Conservation (phyloP, 92 coral and sea anemone species). For the Actinernus sp. region DNA sequence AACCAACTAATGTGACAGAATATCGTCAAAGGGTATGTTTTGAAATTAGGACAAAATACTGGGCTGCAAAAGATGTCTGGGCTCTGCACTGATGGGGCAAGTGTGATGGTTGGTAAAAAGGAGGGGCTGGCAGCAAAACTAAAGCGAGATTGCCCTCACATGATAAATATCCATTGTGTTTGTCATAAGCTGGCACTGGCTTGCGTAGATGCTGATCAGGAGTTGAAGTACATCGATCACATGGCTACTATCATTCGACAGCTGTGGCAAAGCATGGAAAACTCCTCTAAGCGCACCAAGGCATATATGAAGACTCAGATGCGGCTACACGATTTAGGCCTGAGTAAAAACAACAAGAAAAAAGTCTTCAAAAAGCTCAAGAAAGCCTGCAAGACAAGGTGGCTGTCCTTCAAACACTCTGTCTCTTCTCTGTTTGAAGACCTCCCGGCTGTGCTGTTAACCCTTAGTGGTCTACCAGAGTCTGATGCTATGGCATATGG, state of each 20-base stretch:
- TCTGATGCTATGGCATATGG: slow-evolving; percentile 21
- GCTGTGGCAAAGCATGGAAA: slow-evolving; percentile 38
- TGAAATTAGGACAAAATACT: no score
- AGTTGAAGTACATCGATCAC: no score
- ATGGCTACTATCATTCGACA: slow-evolving; percentile 33
- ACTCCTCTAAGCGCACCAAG: slow-evolving; percentile 37
- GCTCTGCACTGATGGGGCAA: slow-evolving; percentile 16
- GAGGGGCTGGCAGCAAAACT: slow-evolving; percentile 21
- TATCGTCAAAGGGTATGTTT: slow-evolving; percentile 17
- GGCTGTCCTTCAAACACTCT: slow-evolving; percentile 32
- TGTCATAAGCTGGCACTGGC: slow-evolving; percentile 35
- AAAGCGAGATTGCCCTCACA: slow-evolving; percentile 17
- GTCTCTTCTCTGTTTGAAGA: slow-evolving; percentile 21
- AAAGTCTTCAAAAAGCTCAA: slow-evolving; percentile 28
- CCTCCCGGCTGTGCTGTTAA: slow-evolving; percentile 9
- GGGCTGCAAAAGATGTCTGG: slow-evolving; percentile 13
- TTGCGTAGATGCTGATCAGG: slow-evolving; percentile 36
- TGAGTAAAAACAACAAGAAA: slow-evolving; percentile 8
- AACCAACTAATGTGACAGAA: slow-evolving; percentile 13
- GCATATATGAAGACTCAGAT: slow-evolving; percentile 33
- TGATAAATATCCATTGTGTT: slow-evolving; percentile 33
- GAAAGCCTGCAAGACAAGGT: slow-evolving; percentile 37
- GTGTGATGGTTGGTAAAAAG: slow-evolving; percentile 6
- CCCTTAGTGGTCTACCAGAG: slow-evolving; percentile 12
- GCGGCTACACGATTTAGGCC: slow-evolving; percentile 28